Base-by-base conservation (phyloP, 2,113 vertebrate species). In the Xenus cinereus region DNA sequence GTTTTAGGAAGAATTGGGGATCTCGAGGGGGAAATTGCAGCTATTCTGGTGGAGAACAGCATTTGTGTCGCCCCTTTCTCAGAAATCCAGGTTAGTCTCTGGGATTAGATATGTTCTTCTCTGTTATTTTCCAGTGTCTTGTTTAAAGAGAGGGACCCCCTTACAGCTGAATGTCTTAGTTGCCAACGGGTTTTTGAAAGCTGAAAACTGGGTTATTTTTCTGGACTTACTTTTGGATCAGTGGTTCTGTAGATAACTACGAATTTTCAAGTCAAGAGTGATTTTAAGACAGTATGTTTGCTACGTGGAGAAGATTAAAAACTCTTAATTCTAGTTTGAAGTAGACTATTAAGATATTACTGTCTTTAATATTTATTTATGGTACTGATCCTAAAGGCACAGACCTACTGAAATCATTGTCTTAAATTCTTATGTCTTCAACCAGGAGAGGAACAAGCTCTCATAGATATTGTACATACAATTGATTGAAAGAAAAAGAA, bases 21-120 rank as follows among this genome's bases (percentile, higher is more conserved):
- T 37, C 98, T 99, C 3, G 99, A 99, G 97, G 99, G 99, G 3
- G 99, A 99, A 94, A 97, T 99, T 27, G 98, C 99, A 81, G 99
- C 99, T 24, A 99, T 99, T 96, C 97, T 99, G 54, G 97, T 99
- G 37, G 99, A 99, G 97, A 99, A 99, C 97, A 98, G 97, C 96
- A 98, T 99, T 80, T 98, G 98, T 7, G 98, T 99, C 15, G 94
- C 98, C 3, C 98, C 99, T 14, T 99, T 99, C 97, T 99, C 99
- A 6, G 99, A 99, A 93, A 99, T 99, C 11, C 99, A 99, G 99
- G 99, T 99, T 74, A 86, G 98, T 87, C 45, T 91, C 39, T 60
- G 13, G 51, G 27, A 45, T 68, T 35, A 56, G 14, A 12, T 53
- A 12, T 6, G 0, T 37, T 23, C 10, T 80, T 59, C 62, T 23